Percentiles rank a stretch among this genome's conserved stretches.
These are phyloP conservation scores for Danaus plexippus DNA, from an alignment of 1,140 invertebrate species.

Conservation along the genomic window DNA sequence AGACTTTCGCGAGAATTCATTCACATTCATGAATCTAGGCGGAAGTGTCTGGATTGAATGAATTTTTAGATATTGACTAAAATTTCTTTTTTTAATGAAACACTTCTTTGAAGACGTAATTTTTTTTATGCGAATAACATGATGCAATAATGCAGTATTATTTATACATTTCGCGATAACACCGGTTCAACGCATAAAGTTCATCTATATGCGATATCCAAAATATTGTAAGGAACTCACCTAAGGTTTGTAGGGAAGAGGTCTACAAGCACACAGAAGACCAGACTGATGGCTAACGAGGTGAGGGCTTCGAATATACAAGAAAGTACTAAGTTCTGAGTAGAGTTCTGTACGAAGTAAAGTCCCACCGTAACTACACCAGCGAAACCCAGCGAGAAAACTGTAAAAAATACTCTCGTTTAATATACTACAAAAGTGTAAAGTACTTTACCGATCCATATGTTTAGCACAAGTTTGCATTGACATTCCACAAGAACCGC, in stretches of 20 bases:
- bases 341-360: constrained; percentile 80
- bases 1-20: too few relatives aligned
- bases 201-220: too few relatives aligned
- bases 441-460: too few relatives aligned
- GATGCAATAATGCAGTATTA: too few relatives aligned
- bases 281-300: constrained; percentile 80
- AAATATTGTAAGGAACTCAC: constrained; percentile 48
- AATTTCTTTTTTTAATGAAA: too few relatives aligned
- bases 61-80: neutral
- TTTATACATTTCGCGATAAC: too few relatives aligned
- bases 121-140: too few relatives aligned
- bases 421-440: too few relatives aligned
- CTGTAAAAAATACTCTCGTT: constrained; percentile 62
- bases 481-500: too few relatives aligned
- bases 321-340: constrained; percentile 80
- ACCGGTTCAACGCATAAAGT: too few relatives aligned
- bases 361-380: constrained; percentile 82
- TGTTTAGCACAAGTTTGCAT: too few relatives aligned
- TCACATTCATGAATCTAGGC: neutral
- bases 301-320: constrained; percentile 84
- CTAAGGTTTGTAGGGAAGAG: constrained; percentile 85
- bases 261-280: constrained; percentile 83
- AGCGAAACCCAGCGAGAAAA: constrained; percentile 80
- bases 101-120: too few relatives aligned
- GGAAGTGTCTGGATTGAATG: neutral